phyloP scores from a whole-genome alignment of 1,140 invertebrate genomes.

The Drosophila tristis region DNA sequence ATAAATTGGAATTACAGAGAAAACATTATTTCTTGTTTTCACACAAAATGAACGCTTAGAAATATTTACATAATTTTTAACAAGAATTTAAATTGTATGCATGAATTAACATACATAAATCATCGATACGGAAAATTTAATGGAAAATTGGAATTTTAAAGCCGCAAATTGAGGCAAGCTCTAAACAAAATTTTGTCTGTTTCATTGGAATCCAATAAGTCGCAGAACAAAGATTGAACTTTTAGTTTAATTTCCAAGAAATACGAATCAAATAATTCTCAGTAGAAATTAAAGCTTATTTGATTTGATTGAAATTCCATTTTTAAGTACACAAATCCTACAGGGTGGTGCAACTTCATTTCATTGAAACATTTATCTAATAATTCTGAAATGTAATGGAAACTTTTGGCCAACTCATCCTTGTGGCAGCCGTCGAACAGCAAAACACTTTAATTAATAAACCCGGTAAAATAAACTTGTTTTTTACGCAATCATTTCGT shows the following conservation, averaged over 20 bases:
- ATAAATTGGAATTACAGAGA: neutral
- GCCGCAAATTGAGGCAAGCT: no score
- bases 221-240: no score
- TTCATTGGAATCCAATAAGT: no score
- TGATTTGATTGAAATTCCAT: conserved; percentile 9
- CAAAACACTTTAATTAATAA: conserved; percentile 45
- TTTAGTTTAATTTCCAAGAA: no score
- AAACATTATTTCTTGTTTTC: neutral
- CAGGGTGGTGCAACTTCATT: no score
- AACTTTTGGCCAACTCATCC: conserved; percentile 26
- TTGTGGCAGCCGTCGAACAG: neutral
- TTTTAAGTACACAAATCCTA: no score
- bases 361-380: no score
- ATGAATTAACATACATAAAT: no score
- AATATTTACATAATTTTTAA: conserved; percentile 42
- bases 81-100: conserved; percentile 12
- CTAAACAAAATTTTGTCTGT: neutral
- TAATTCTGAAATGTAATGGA: conserved; percentile 7
- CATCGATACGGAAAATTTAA: no score
- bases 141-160: no score
- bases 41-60: neutral
- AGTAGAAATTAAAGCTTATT: no score
- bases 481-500: conserved; percentile 40
- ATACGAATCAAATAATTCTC: no score
- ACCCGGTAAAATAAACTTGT: conserved; percentile 37